Evolutionary conservation across 1,140 invertebrate genomes (phyloP).

Genomic region (Coboldia fuscipes): DNA sequence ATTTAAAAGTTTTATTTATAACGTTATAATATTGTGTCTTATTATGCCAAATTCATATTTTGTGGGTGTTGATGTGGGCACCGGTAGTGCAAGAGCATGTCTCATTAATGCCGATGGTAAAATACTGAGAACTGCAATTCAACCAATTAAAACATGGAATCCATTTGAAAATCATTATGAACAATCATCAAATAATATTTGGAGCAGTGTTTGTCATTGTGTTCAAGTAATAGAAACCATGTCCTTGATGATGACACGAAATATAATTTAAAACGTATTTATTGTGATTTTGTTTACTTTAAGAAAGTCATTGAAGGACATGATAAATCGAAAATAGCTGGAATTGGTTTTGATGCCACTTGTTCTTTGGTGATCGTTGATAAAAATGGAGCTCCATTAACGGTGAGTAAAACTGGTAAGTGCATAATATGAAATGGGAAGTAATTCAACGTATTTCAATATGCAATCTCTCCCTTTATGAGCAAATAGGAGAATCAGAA

Average conservation of each 20-base stretch:
- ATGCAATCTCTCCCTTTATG: no score
- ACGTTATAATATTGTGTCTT: no score
- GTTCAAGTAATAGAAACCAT: slow-evolving; percentile 9
- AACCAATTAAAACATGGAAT: slow-evolving; percentile 55
- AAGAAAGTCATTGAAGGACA: slow-evolving; percentile 37
- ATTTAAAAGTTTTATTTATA: no score
- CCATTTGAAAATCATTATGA: slow-evolving; percentile 60
- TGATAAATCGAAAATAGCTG: slow-evolving; percentile 36
- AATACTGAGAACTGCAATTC: slow-evolving; percentile 35
- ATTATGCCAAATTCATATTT: slow-evolving; percentile 32
- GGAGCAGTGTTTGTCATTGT: slow-evolving; percentile 31
- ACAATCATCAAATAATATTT: slow-evolving; percentile 84
- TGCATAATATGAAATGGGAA: no score
- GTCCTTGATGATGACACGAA: not conserved
- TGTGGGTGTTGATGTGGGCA: slow-evolving; percentile 87
- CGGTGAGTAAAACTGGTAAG: slow-evolving; percentile 52
- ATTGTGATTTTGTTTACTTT: slow-evolving; percentile 9
- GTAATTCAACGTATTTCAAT: no score
- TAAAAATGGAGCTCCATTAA: slow-evolving; percentile 40
- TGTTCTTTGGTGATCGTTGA: slow-evolving; percentile 79
- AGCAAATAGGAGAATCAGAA: no score
- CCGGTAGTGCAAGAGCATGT: slow-evolving; percentile 67
- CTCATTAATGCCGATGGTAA: slow-evolving; percentile 44
- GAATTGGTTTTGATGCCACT: slow-evolving; percentile 90
- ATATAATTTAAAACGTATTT: no score